Evolutionary conservation across 1,140 invertebrate genomes (phyloP).

Genomic region (Matsumurasca onukii): DNA sequence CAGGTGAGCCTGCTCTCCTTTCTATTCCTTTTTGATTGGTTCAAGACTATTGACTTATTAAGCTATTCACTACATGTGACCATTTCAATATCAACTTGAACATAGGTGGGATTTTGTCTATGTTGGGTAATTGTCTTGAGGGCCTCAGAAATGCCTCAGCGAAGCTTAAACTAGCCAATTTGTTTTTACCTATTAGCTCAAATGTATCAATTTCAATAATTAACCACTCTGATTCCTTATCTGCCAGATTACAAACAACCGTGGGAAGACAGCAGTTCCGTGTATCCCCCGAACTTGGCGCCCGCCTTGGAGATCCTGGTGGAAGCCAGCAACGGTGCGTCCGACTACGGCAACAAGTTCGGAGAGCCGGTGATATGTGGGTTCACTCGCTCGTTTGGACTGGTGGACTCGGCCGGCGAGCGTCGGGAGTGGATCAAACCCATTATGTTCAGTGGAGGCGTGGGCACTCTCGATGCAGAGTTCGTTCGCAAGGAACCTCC

Average conservation of each 20-base stretch:
- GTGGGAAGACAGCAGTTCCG: conserved; percentile 78
- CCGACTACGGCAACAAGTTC: conserved; percentile 99
- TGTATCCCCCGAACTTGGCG: conserved; percentile 91
- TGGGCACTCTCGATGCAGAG: conserved; percentile 83
- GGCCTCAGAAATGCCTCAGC: too few species aligned
- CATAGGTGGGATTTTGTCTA: too few species aligned
- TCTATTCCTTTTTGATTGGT: too few species aligned
- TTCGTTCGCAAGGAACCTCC: conserved; percentile 75
- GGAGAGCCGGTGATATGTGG: conserved; percentile 93
- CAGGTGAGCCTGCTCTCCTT: too few species aligned
- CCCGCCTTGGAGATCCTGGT: conserved; percentile 83
- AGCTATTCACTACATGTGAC: too few species aligned
- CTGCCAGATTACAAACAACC: conserved; percentile 80
- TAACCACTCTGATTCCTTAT: too few species aligned
- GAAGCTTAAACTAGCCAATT: too few species aligned
- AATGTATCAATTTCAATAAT: too few species aligned
- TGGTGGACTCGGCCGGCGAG: conserved; percentile 62
- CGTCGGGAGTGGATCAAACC: conserved; percentile 95
- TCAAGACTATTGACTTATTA: too few species aligned
- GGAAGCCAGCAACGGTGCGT: conserved; percentile 96
- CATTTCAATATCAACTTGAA: too few species aligned
- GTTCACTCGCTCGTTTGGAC: conserved; percentile 89
- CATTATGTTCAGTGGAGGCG: conserved; percentile 97
- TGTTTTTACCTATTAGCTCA: too few species aligned
- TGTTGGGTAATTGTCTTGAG: too few species aligned